phyloP scores from a whole-genome alignment of 2,113 vertebrate genomes.

The Plecotus auritus region DNA sequence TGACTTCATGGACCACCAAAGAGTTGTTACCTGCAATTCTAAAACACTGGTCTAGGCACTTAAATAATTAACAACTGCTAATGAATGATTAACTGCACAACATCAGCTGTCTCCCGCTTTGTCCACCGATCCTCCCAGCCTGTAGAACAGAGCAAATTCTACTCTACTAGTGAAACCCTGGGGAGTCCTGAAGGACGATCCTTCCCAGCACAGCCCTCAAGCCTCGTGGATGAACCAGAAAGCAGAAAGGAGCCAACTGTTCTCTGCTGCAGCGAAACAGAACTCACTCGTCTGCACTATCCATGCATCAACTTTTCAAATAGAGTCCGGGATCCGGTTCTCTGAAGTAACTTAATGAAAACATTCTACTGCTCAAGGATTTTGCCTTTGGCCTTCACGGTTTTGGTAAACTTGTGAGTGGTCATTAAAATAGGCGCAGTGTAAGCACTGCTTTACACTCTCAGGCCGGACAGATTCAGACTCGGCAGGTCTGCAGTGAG shows the following conservation, averaged over 20 bases:
- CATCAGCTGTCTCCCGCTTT: background rate
- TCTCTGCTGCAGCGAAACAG: background rate
- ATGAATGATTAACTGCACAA: background rate
- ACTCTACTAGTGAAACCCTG: background rate
- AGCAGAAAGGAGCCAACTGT: background rate
- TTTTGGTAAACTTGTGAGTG: background rate
- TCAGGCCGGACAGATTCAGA: background rate
- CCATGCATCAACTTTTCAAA: background rate
- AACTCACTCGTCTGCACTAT: background rate
- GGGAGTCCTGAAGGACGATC: background rate
- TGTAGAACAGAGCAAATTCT: background rate
- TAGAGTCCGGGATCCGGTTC: background rate
- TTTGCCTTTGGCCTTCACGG: background rate
- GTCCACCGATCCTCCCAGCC: background rate
- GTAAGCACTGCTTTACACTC: background rate
- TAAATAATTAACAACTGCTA: background rate
- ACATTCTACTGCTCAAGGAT: background rate
- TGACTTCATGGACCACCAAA: background rate
- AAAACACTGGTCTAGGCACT: background rate
- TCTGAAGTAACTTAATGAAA: conserved; percentile 10
- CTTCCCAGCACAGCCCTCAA: background rate
- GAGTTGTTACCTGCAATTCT: background rate
- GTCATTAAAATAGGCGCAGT: background rate
- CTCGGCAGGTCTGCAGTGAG: background rate
- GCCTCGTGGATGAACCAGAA: background rate